Evolutionary conservation across 2,888 invertebrate genomes (phyloP), one percentile per base, ranked within the genome.

Genomic region (Myathropa florea): DNA sequence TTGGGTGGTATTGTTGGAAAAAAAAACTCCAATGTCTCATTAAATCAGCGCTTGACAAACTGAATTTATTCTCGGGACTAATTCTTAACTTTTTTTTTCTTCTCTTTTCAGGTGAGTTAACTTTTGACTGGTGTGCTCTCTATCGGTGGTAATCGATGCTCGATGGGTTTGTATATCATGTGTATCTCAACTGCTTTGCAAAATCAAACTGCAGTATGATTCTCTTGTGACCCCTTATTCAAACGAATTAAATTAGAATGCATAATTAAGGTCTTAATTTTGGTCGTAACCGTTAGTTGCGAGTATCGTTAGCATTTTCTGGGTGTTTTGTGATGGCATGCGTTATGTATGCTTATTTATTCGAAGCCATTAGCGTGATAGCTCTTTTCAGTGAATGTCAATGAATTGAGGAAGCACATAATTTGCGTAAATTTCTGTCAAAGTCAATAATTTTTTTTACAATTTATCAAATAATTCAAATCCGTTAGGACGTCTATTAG

Each of bases 101-200:
- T 72, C 55, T 71, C 24, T 18, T 79, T 79, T 12, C 61, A 79
- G 79, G 79, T 79, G 68, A 79, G 79, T 79, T 65, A 3, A 12
- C 59, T 18, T 46, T 7, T 18, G 18, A 46, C 18, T 18, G 46
- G 18, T 39, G 39, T 39, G 39, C 39, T 39, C 39, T 14, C 39
- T 14, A 18, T 39, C 14, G 39, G 46, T 7, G 46, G 18, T 46
- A 18, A 46, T 18, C n/a, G 46, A 46, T 7, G 18, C 46, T n/a
- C 18, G 46, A 18, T 1, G 18, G 46, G 46, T 46, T 46, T 46
- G 46, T 46, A 46, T 46, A 7, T 7, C 6, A 2, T 18, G n/a
- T n/a, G 39, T 6, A 46, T 26, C 4, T 21, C 2, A 33, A 10
- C 3, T 4, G 23, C 23, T 53, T 55, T 26, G 61, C 30, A 3